Conservation (phyloP, 2,888 invertebrate species). For the Elysia crispata region DNA sequence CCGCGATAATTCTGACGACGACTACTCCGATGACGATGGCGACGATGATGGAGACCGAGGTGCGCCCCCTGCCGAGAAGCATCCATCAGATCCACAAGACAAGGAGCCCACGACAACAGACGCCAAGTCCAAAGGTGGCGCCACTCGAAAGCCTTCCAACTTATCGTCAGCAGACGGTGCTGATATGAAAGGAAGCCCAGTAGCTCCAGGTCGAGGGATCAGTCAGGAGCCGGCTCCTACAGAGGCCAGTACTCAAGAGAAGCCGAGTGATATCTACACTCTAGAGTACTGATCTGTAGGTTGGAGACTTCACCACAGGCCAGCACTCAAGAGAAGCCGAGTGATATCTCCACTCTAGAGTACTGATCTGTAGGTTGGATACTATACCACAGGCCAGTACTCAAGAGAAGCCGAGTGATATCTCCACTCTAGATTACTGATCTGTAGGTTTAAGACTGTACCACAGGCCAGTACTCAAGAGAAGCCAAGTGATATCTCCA, state of each 20-base stretch:
- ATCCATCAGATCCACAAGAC: neutral
- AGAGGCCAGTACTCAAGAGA: slow-evolving; percentile 23
- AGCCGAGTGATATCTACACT: slow-evolving; percentile 23
- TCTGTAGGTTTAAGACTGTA: too few relatives aligned
- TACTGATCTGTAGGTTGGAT: too few relatives aligned
- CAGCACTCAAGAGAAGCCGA: too few relatives aligned
- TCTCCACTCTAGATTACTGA: too few relatives aligned
- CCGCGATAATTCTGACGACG: slow-evolving; percentile 44
- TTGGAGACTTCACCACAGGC: too few relatives aligned
- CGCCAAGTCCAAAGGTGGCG: neutral
- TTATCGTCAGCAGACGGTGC: neutral
- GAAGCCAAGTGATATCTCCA: too few relatives aligned
- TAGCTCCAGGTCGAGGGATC: neutral
- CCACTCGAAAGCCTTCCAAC: neutral
- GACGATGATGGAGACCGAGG: neutral
- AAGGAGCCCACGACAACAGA: neutral
- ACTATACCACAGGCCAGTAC: too few relatives aligned
- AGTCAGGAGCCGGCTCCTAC: neutral
- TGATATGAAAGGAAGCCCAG: neutral
- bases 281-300: neutral
- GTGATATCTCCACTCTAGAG: too few relatives aligned
- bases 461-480: too few relatives aligned
- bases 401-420: too few relatives aligned
- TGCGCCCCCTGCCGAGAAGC: too few relatives aligned
- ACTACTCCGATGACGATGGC: slow-evolving; percentile 42